These are phyloP conservation scores for Acronicta alni DNA, from an alignment of 2,888 invertebrate genomes.

Conservation along the genomic window DNA sequence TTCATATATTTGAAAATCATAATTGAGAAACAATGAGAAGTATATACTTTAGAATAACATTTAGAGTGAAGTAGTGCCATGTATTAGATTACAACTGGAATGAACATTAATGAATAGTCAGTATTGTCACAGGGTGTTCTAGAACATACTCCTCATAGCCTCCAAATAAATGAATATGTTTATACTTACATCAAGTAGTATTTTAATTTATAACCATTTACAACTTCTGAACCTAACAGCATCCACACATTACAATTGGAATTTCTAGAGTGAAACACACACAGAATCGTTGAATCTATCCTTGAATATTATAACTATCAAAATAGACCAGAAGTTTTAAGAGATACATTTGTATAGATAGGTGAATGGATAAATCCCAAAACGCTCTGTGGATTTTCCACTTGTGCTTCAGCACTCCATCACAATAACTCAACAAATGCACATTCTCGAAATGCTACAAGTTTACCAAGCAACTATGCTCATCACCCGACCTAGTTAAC, in stretches of 20 bases:
- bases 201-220: constrained; percentile 63
- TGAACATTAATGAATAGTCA: constrained; percentile 51
- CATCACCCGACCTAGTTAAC: constrained; percentile 81
- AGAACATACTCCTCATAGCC: constrained; percentile 67
- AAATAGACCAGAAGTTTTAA: constrained; percentile 72
- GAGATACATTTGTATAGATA: constrained; percentile 63
- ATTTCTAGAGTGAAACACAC: constrained; percentile 79
- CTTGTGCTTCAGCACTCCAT: constrained; percentile 72
- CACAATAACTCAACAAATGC: constrained; percentile 82
- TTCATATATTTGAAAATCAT: constrained; percentile 68
- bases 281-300: constrained; percentile 77
- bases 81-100: constrained; percentile 43
- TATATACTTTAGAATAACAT: constrained; percentile 54
- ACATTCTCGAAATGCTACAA: constrained; percentile 83
- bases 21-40: constrained; percentile 60
- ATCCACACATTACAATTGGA: constrained; percentile 79
- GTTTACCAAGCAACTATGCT: constrained; percentile 77
- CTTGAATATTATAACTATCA: constrained; percentile 68
- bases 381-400: constrained; percentile 73
- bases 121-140: constrained; percentile 61
- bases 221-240: constrained; percentile 79
- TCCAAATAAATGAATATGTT: constrained; percentile 63
- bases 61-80: constrained; percentile 36
- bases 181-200: constrained; percentile 61
- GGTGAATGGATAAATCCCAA: constrained; percentile 57